phyloP scores from a whole-genome alignment of 2,888 invertebrate genomes.

The Agrochola lychnidis region DNA sequence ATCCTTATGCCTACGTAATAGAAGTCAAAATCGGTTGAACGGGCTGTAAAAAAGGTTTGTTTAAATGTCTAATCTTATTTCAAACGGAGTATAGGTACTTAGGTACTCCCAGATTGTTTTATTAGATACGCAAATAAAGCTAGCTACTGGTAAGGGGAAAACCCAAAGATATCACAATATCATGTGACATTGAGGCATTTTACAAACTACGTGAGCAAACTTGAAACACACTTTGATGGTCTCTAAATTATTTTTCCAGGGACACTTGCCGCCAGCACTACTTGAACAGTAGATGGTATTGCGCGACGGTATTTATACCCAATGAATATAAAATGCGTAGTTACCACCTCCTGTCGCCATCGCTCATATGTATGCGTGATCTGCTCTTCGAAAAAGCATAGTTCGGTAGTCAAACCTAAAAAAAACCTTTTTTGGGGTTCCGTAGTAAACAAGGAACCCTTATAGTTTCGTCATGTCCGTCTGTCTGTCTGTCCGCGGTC shows the following conservation, averaged over 20 bases:
- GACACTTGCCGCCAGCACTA: neutral
- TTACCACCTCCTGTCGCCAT: neutral
- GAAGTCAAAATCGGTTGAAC: too few relatives aligned
- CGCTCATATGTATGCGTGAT: neutral
- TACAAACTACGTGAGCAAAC: conserved; percentile 21
- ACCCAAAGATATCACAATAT: neutral
- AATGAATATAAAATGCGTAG: neutral
- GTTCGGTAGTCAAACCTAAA: neutral
- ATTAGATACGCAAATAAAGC: neutral
- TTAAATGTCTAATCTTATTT: too few relatives aligned
- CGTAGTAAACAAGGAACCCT: too few relatives aligned
- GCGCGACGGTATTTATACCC: neutral
- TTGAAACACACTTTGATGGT: conserved; percentile 15
- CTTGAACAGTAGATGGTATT: neutral
- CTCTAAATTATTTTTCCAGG: neutral
- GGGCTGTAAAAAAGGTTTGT: too few relatives aligned
- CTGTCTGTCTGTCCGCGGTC: too few relatives aligned
- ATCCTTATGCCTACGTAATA: too few relatives aligned
- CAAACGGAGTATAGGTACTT: too few relatives aligned
- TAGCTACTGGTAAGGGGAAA: neutral
- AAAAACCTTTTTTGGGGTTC: neutral
- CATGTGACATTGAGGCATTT: conserved; percentile 1
- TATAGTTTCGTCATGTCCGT: too few relatives aligned
- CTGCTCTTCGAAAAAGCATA: too few relatives aligned
- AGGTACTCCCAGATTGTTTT: neutral